Evolutionary conservation across 2,888 invertebrate species (phyloP), one percentile per base, ranked within the genome.

Genomic region (Thera obeliscata): DNA sequence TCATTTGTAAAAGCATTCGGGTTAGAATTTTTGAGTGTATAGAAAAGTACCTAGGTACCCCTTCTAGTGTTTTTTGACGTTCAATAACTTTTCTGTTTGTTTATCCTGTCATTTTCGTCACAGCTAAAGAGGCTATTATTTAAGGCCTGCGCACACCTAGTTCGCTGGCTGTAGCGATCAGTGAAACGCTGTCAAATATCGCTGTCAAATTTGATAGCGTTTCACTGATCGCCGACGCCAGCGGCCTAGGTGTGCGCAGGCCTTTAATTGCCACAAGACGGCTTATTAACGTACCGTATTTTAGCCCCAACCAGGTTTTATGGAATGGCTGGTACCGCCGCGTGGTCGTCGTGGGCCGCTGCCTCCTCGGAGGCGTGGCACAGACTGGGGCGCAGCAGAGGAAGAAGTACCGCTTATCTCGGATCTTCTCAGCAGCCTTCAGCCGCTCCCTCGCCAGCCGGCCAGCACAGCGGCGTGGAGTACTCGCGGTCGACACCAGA

Each of bases 351-450:
- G 86, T 86, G 7, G 84, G 81, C 0, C 84, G 83, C 56, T 82
- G 81, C 50, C 87, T 76, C 57, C 82, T 82, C 0, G 76, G 81
- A 0, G 76, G 73, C 0, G 81, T 74, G n/a, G 82, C 79, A 70
- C 93, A 93, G 0, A 86, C 68, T 0, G 89, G 81, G 0, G 88
- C 75, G 69, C 93, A 93, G 81, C 92, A 92, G 43, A 91, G 74
- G 36, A 87, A 78, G 74, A 85, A 92, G 79, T 86, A 92, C 73
- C 93, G 80, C 78, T 92, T 93, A 65, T 93, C 92, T 7, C 93
- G 77, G 70, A 93, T 85, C 79, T 93, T 93, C 74, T 93, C 93
- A 0, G 92, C 93, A 0, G 93, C 93, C 69, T 93, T 93, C 35
- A 93, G 78, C 33, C 93, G 72, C 71, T 93, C 93, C 41, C 89